A percentile compares a stretch with the other conserved stretches of the same genome.
phyloP scores from a whole-genome alignment of 2,797 vertebrate species.

The Chiropotes sagulatus region DNA sequence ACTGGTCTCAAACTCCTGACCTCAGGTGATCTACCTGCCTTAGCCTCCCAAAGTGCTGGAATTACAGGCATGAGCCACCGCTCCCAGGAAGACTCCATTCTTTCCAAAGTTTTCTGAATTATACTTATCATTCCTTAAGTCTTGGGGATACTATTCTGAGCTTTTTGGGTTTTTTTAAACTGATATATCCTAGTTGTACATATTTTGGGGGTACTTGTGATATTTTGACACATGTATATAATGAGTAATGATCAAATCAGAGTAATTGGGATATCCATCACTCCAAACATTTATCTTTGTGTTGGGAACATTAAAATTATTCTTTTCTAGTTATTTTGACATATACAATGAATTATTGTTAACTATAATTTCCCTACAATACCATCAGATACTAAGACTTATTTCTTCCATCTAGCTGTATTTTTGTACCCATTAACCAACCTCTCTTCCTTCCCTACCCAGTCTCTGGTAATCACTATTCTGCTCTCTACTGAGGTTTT shows the following conservation, averaged over 20 bases:
- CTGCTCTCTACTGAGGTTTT: background rate
- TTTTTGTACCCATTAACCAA: background rate
- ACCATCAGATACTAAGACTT: background rate
- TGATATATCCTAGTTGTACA: background rate
- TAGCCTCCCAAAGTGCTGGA: too few species aligned
- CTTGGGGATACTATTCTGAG: background rate
- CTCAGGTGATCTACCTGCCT: too few species aligned
- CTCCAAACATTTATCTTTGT: background rate
- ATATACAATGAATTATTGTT: background rate
- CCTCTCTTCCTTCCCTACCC: background rate
- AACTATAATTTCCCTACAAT: background rate
- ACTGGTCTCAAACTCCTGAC: too few species aligned
- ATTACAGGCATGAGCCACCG: too few species aligned
- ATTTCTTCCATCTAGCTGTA: background rate
- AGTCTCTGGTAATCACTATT: background rate
- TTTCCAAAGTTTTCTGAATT: slow-evolving; percentile 35
- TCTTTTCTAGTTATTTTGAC: background rate
- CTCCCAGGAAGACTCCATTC: background rate
- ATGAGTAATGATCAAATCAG: background rate
- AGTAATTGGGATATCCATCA: background rate
- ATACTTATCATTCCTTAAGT: slow-evolving; percentile 15
- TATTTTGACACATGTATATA: background rate
- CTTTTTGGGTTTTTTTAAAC: background rate
- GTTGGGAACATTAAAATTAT: background rate
- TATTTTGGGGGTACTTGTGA: background rate